Base-by-base conservation (phyloP, 2,888 invertebrate genomes). In the Volucella bombylans region DNA sequence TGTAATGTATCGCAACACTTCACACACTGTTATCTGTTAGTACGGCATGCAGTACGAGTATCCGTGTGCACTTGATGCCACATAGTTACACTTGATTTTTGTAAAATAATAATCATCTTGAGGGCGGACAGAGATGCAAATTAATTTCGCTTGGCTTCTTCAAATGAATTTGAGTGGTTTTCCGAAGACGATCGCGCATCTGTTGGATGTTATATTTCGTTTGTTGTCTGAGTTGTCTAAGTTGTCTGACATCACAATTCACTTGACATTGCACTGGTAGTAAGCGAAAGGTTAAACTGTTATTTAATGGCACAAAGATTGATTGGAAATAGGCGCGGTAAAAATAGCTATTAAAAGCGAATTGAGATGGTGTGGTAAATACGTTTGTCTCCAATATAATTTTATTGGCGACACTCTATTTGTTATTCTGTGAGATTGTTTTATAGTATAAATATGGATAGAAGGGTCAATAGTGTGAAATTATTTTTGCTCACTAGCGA, bases 101-200 rank as follows among this genome's bases (percentile, higher is more conserved):
- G 2, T n/a, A n/a, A 31, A 31, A 31, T 31, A 31, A 31, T 31
- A 31, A 31, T 31, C 31, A 31, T 4, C 6, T 31, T 31, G 31
- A 31, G 31, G 31, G 31, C 31, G 31, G 31, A 31, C 31, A 31
- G 55, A 50, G 50, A 59, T 43, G 54, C 47, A 50, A n/a, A 50
- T 76, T 52, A 43, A 57, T 65, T 74, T 64, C 18, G 10, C 23
- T 41, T 14, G 47, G 38, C 39, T 18, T 49, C 18, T 65, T 74
- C 74, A 74, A 74, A 65, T 67, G 43, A 74, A 73, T 54, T 72
- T 62, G 12, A 71, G 59, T 59, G 74, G 38, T 15, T 57, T 74
- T 49, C 39, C 41, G 14, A 74, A 57, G 31, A 31, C 6, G 31
- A 31, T 31, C 31, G 31, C 31, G 31, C 31, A 31, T 31, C 31